Base-by-base conservation (phyloP, 2,113 vertebrate species). In the Pteropus alecto region DNA sequence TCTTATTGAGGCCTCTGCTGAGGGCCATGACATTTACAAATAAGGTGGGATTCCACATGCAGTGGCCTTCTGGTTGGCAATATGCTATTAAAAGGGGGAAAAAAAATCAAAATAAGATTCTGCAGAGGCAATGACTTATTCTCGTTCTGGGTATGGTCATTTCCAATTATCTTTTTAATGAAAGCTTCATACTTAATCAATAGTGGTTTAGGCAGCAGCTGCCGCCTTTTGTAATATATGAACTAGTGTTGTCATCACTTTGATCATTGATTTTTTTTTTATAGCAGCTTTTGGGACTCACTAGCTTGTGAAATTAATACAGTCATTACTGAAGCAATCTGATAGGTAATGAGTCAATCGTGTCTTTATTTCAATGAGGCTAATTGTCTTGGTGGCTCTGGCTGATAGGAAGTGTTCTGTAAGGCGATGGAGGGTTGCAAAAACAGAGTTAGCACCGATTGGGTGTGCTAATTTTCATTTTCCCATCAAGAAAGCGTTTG, bases 281-380 rank as follows among this genome's bases (percentile, higher is more conserved):
- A 77, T 91, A 84, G 77, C 48, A 6, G 92, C 98, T 97, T 96
- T 87, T 93, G 70, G 95, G 97, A 97, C 97, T 97, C 61, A 15
- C 87, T 7, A 96, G 96, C 95, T 48, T 98, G 98, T 98, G 98
- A 98, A 98, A 98, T 98, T 98, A 98, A 98, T 98, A 83, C 67
- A 96, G 97, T 33, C 97, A 92, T 98, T 98, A 99, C 96, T 96
- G 98, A 98, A 97, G 88, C 98, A 97, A 98, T 98, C 96, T 96
- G 97, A 97, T 81, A 96, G 96, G 97, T 98, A 95, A 95, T 83
- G 97, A 98, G 97, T 97, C 98, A 97, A 74, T 98, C 82, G 51
- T 28, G 87, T 97, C 97, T 93, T 98, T 98, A 96, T 98, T 98
- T 97, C 93, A 9, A 61, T 77, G 87, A 98, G 97, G 90, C 67